phyloP scores from a whole-genome alignment of 2,797 vertebrate genomes.

The Iguana delicatissima region DNA sequence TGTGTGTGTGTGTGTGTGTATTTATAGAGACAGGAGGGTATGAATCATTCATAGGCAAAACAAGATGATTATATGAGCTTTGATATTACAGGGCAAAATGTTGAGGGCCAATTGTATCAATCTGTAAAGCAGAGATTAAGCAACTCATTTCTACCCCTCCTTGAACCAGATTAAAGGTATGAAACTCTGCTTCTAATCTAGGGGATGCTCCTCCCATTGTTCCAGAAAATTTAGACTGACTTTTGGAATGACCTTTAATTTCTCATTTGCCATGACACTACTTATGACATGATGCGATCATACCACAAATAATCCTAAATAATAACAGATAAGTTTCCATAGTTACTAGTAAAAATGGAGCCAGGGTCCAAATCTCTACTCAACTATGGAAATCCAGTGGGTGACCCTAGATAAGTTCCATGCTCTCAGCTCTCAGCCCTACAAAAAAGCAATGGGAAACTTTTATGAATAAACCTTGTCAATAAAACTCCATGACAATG shows the following conservation, averaged over 20 bases:
- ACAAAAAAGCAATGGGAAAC: too few relatives aligned
- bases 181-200: background rate
- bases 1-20: slow-evolving; percentile 4
- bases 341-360: background rate
- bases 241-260: too few relatives aligned
- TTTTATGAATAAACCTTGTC: too few relatives aligned
- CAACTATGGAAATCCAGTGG: too few relatives aligned
- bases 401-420: too few relatives aligned
- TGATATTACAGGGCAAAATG: slow-evolving; percentile 8
- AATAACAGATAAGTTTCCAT: too few relatives aligned
- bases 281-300: background rate
- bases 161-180: too few relatives aligned
- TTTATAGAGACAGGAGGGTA: background rate
- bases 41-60: slow-evolving; percentile 8
- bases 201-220: background rate
- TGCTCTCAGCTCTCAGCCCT: too few relatives aligned
- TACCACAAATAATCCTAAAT: background rate
- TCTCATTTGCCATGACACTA: background rate
- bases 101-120: background rate
- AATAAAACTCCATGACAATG: too few relatives aligned
- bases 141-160: background rate
- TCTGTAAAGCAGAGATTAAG: background rate
- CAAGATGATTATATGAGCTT: slow-evolving; percentile 6
- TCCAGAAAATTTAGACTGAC: background rate
- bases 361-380: too few relatives aligned